Evolutionary conservation across 2,113 vertebrate species (phyloP).

Genomic region (Climacteris rufus): DNA sequence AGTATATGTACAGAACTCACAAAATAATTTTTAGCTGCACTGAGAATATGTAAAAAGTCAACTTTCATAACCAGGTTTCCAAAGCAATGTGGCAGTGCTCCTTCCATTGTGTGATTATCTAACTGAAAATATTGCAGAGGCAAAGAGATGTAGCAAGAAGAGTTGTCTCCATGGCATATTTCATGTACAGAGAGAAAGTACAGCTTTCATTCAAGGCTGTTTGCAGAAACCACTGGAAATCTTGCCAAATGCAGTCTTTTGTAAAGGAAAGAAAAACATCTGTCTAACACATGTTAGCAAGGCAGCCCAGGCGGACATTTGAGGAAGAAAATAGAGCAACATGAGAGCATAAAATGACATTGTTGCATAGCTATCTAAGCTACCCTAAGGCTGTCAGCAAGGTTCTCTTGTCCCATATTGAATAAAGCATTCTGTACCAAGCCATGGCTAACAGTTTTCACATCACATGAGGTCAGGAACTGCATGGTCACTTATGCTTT

Average conservation of each 20-base stretch:
- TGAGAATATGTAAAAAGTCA: background rate
- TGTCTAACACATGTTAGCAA: background rate
- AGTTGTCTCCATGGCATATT: background rate
- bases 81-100: background rate
- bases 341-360: background rate
- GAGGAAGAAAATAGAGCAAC: background rate
- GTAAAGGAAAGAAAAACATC: background rate
- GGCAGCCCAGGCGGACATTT: background rate
- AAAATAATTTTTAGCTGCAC: background rate
- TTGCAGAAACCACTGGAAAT: background rate
- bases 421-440: background rate
- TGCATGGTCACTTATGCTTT: background rate
- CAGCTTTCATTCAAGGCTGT: background rate
- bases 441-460: background rate
- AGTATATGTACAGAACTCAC: background rate
- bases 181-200: background rate
- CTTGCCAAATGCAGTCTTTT: background rate
- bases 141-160: background rate
- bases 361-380: background rate
- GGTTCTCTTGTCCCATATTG: background rate
- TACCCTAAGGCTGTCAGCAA: background rate
- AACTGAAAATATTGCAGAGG: background rate
- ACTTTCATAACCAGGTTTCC: background rate
- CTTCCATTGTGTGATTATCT: background rate
- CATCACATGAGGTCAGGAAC: background rate